Conservation (phyloP, 2,113 vertebrate genomes). For the Leuciscus idus region DNA sequence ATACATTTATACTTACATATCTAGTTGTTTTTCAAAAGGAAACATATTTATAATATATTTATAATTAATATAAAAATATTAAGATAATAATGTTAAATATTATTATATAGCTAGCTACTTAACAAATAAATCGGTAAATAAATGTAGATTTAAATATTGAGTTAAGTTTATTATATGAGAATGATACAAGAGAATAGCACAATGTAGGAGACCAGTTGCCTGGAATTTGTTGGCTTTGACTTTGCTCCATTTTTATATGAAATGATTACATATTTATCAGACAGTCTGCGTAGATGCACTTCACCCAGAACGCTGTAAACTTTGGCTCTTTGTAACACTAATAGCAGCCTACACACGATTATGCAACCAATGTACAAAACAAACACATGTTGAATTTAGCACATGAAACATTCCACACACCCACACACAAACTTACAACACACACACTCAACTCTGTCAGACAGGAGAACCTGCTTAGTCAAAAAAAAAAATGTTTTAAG, state of each 20-base stretch:
- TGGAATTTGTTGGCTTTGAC: neutral
- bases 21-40: neutral
- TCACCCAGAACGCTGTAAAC: slow-evolving; percentile 1
- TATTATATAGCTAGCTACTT: neutral
- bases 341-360: slow-evolving; percentile 44
- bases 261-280: neutral
- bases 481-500: neutral
- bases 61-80: neutral
- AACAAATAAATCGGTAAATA: neutral
- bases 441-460: slow-evolving; percentile 10
- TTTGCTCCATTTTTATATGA: neutral
- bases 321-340: slow-evolving; percentile 38
- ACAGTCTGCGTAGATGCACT: neutral
- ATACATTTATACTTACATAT: neutral
- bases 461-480: neutral
- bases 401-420: slow-evolving; percentile 14
- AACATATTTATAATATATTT: neutral
- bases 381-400: slow-evolving; percentile 19
- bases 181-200: neutral
- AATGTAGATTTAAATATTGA: neutral
- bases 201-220: neutral
- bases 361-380: slow-evolving; percentile 31
- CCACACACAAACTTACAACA: neutral
- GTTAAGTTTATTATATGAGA: neutral
- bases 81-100: neutral